Conservation (phyloP, 2,888 invertebrate species). For the Oligia strigilis region DNA sequence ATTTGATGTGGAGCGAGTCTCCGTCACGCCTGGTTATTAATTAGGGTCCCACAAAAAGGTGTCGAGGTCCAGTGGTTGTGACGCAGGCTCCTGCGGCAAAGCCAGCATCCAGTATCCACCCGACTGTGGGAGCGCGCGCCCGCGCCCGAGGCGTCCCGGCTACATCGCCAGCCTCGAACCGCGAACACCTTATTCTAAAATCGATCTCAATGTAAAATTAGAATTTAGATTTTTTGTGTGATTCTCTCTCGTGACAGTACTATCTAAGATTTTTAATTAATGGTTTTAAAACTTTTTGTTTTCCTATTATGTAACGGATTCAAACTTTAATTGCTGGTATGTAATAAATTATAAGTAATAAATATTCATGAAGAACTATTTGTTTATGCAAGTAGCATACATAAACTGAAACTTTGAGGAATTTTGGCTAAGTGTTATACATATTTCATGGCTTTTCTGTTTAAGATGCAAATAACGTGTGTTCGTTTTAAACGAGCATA, state of each 20-base stretch:
- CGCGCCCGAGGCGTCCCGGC: slow-evolving; percentile 71
- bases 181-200: slow-evolving; percentile 64
- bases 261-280: slow-evolving; percentile 44
- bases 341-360: slow-evolving; percentile 60
- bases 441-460: slow-evolving; percentile 49
- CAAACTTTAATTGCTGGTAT: slow-evolving; percentile 65
- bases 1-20: slow-evolving; percentile 75
- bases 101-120: slow-evolving; percentile 84
- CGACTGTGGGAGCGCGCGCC: slow-evolving; percentile 77
- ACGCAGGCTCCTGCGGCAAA: slow-evolving; percentile 89
- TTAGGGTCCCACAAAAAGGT: slow-evolving; percentile 88
- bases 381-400: slow-evolving; percentile 42
- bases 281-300: slow-evolving; percentile 49
- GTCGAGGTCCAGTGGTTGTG: slow-evolving; percentile 85
- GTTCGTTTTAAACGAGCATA: slow-evolving; percentile 33
- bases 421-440: slow-evolving; percentile 29
- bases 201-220: slow-evolving; percentile 65
- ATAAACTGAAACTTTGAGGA: slow-evolving; percentile 36
- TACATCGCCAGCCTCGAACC: slow-evolving; percentile 65
- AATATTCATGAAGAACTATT: slow-evolving; percentile 48
- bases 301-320: slow-evolving; percentile 63
- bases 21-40: slow-evolving; percentile 86
- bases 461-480: slow-evolving; percentile 49
- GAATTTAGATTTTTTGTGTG: slow-evolving; percentile 57
- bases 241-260: slow-evolving; percentile 56